Conservation (phyloP, 2,888 invertebrate genomes). For the Amphipyra berbera region DNA sequence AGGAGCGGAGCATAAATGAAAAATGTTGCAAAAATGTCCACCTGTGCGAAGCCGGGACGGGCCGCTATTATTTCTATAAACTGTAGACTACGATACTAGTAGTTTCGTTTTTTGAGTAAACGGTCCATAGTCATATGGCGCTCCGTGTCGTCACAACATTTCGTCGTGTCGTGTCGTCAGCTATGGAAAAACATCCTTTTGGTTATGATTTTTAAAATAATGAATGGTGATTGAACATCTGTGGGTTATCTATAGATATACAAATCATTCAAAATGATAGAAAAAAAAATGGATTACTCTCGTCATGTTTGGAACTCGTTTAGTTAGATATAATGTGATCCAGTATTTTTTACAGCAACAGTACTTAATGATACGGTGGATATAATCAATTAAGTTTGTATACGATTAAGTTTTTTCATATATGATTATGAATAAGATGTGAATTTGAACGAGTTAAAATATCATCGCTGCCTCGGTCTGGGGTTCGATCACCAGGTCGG, state of each 20-base stretch:
- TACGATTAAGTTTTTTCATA: not conserved
- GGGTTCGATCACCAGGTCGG: no score
- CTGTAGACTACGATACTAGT: no score
- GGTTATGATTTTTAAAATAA: constrained; percentile 54
- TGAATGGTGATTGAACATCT: constrained; percentile 55
- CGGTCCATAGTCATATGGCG: no score
- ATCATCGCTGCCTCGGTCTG: no score
- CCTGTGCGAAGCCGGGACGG: no score
- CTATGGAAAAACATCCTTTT: no score
- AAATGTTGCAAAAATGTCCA: no score
- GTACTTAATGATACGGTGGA: not conserved
- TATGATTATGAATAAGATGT: not conserved
- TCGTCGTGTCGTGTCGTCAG: no score
- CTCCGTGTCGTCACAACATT: no score
- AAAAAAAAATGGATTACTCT: constrained; percentile 35
- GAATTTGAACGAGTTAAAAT: constrained; percentile 2
- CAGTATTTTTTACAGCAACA: constrained; percentile 14
- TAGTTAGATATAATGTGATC: constrained; percentile 10
- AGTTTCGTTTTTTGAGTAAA: no score
- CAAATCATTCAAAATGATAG: constrained; percentile 44
- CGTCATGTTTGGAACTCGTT: constrained; percentile 21
- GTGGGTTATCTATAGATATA: constrained; percentile 35
- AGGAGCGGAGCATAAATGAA: no score
- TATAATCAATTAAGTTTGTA: constrained; percentile 24
- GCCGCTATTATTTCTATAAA: no score